Conservation (phyloP, 2,113 vertebrate genomes). For the Cheilinus undulatus region DNA sequence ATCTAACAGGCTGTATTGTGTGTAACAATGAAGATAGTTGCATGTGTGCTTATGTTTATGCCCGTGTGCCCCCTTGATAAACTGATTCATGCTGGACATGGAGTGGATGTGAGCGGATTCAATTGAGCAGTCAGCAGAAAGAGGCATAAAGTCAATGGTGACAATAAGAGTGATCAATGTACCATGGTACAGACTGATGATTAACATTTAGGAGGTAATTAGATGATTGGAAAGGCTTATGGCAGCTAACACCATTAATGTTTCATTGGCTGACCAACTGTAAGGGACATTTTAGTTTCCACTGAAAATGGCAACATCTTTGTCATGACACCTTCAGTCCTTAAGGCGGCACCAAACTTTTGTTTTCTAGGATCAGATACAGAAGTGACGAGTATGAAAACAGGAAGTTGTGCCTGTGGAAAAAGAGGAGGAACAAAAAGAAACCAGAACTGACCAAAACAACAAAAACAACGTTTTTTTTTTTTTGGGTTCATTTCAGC, state of each 20-base stretch:
- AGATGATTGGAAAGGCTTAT: slow-evolving; percentile 29
- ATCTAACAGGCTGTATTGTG: not conserved
- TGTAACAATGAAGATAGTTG: not conserved
- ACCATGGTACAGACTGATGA: slow-evolving; percentile 21
- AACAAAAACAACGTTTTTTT: too few relatives aligned
- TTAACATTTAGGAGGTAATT: slow-evolving; percentile 45
- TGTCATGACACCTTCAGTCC: not conserved
- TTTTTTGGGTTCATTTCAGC: too few relatives aligned
- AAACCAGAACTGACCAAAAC: too few relatives aligned
- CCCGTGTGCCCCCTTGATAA: slow-evolving; percentile 12
- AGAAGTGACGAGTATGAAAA: too few relatives aligned
- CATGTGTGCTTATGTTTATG: not conserved
- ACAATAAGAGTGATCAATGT: slow-evolving; percentile 52
- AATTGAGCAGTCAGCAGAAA: slow-evolving; percentile 52
- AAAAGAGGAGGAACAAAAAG: too few relatives aligned
- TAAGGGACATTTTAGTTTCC: slow-evolving; percentile 2
- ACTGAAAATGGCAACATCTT: slow-evolving; percentile 6
- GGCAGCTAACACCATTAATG: slow-evolving; percentile 15
- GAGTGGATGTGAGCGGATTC: slow-evolving; percentile 20
- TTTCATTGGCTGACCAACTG: slow-evolving; percentile 26
- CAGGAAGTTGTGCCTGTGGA: too few relatives aligned
- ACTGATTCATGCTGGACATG: not conserved
- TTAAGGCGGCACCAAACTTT: not conserved
- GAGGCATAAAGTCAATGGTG: slow-evolving; percentile 52
- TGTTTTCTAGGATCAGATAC: too few relatives aligned